These are phyloP conservation scores for Stigmatopora argus DNA, from an alignment of 2,113 vertebrate genomes.

Conservation along the genomic window DNA sequence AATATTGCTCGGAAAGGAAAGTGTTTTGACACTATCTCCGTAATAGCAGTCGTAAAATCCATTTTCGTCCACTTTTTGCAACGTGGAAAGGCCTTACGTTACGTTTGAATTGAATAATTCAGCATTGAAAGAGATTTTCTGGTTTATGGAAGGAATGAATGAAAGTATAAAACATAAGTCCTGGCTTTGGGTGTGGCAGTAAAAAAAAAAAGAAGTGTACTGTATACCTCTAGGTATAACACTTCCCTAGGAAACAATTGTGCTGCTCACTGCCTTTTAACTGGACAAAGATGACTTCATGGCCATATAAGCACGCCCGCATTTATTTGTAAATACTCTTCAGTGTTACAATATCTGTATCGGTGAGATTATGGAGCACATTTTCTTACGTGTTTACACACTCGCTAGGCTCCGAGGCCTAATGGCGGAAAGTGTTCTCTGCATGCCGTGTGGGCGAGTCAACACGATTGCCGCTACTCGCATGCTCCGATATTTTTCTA, in stretches of 20 bases:
- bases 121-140: slow-evolving; percentile 17
- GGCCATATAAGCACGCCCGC: background rate
- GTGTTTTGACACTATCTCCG: slow-evolving; percentile 6
- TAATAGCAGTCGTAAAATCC: slow-evolving; percentile 9
- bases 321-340: slow-evolving; percentile 33
- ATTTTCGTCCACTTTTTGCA: slow-evolving; percentile 12
- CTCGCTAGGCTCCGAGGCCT: slow-evolving; percentile 10
- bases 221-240: background rate
- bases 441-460: slow-evolving; percentile 43
- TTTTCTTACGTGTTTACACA: slow-evolving; percentile 19
- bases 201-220: background rate
- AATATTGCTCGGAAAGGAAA: slow-evolving; percentile 15
- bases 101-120: slow-evolving; percentile 8
- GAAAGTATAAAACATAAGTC: background rate
- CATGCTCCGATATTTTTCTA: slow-evolving; percentile 43
- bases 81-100: slow-evolving; percentile 40
- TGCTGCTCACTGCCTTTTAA: slow-evolving; percentile 6
- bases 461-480: slow-evolving; percentile 38
- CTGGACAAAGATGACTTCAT: background rate
- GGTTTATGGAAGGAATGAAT: slow-evolving; percentile 21
- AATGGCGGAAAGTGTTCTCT: slow-evolving; percentile 17
- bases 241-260: background rate
- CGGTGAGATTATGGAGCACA: slow-evolving; percentile 21
- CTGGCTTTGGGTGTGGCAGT: background rate
- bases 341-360: slow-evolving; percentile 9